These are phyloP conservation scores for Eutolmus rufibarbis DNA, from an alignment of 2,888 invertebrate genomes.

Conservation along the genomic window DNA sequence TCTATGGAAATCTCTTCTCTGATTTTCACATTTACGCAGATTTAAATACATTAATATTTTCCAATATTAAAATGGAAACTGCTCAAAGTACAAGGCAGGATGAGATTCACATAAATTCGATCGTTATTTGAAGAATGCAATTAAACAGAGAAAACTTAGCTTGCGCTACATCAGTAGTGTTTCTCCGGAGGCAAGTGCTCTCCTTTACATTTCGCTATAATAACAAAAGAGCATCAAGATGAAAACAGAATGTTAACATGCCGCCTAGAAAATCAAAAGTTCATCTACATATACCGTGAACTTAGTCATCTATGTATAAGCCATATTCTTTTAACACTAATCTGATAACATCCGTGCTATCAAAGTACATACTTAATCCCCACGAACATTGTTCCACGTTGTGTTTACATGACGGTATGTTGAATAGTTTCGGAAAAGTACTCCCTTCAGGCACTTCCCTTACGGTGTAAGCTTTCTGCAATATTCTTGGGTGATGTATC, in stretches of 20 bases:
- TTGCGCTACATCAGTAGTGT: background rate
- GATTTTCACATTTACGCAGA: too few relatives aligned
- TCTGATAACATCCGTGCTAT: slow-evolving; percentile 27
- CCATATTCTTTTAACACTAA: slow-evolving; percentile 19
- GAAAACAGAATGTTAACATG: slow-evolving; percentile 4
- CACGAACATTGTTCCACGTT: slow-evolving; percentile 13
- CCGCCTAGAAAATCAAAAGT: background rate
- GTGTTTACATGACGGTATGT: slow-evolving; percentile 19
- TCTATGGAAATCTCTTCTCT: too few relatives aligned
- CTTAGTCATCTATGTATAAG: slow-evolving; percentile 9
- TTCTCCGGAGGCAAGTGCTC: background rate
- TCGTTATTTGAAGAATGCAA: background rate
- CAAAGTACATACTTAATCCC: background rate
- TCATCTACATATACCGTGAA: background rate
- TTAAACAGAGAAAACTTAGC: background rate
- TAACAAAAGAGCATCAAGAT: background rate
- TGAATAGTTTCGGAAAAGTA: slow-evolving; percentile 32
- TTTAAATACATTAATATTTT: too few relatives aligned
- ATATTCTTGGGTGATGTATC: slow-evolving; percentile 26
- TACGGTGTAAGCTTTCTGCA: slow-evolving; percentile 13
- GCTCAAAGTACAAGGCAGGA: background rate
- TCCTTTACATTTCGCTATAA: background rate
- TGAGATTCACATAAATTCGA: background rate
- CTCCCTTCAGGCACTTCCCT: slow-evolving; percentile 4
- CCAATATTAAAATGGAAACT: background rate